A percentile compares a stretch with the other conserved stretches of the same genome.
Evolutionary conservation across 1,140 invertebrate genomes (phyloP).

Genomic region (Tetraneura akinire): DNA sequence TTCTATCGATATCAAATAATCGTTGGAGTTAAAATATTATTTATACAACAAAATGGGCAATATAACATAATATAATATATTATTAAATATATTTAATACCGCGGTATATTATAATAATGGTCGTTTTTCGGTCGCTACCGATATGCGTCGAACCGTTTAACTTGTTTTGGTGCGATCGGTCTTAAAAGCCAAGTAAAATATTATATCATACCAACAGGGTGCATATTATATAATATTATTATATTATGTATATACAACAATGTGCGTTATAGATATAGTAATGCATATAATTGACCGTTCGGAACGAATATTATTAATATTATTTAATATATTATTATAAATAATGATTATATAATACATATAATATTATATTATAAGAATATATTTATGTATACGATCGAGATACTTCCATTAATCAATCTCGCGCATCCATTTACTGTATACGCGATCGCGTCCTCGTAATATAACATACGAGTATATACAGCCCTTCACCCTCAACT

Average conservation of each 20-base stretch:
- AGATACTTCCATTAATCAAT: conserved; percentile 37
- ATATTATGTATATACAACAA: too few species aligned
- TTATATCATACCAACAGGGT: too few species aligned
- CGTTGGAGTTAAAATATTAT: too few species aligned
- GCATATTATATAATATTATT: too few species aligned
- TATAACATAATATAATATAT: too few species aligned
- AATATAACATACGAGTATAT: neutral
- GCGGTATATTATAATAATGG: neutral
- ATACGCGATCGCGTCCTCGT: neutral
- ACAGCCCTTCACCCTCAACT: too few species aligned
- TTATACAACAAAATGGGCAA: too few species aligned
- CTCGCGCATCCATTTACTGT: neutral
- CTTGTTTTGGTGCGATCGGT: conserved; percentile 23
- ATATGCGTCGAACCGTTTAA: conserved; percentile 20
- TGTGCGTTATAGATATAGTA: neutral
- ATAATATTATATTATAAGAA: neutral
- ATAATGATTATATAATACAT: too few species aligned
- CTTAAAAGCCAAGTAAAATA: conserved; percentile 9
- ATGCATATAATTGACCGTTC: conserved; percentile 8
- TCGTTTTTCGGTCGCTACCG: conserved; percentile 32
- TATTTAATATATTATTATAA: conserved; percentile 3
- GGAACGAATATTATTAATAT: conserved; percentile 6
- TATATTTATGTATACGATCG: too few species aligned
- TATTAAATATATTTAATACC: too few species aligned
- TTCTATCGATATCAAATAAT: too few species aligned